Percentiles rank a stretch among this genome's conserved stretches.
Conservation (phyloP, 2,888 invertebrate genomes). For the Pyrrhia umbra region DNA sequence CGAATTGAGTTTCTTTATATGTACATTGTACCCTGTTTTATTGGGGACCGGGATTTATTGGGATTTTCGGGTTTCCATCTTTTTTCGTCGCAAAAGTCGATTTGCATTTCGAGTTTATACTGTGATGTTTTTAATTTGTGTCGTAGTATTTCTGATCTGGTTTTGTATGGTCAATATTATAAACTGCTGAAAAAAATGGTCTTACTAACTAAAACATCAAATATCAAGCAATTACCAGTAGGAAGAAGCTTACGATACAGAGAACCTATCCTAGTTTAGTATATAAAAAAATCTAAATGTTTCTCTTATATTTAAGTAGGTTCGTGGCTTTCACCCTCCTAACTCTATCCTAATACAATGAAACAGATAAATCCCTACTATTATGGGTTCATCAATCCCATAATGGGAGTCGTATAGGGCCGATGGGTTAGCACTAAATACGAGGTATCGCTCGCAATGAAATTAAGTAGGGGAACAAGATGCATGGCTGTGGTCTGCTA, state of each 20-base stretch:
- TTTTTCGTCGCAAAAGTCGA: constrained; percentile 24
- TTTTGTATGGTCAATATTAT: not conserved
- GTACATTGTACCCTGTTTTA: constrained; percentile 56
- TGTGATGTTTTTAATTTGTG: not conserved
- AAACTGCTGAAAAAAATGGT: no score
- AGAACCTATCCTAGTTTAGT: no score
- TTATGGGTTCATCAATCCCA: constrained; percentile 65
- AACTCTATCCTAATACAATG: constrained; percentile 52
- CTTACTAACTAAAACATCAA: no score
- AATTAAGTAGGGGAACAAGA: constrained; percentile 80
- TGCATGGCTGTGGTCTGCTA: constrained; percentile 79
- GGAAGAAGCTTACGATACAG: no score
- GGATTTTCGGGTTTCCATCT: constrained; percentile 17
- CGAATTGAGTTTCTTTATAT: constrained; percentile 53
- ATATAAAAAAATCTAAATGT: not conserved
- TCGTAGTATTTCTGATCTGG: not conserved
- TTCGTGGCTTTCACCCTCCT: constrained; percentile 11
- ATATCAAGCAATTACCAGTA: no score
- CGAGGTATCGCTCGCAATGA: constrained; percentile 68
- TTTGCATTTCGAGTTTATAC: constrained; percentile 2
- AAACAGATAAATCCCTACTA: constrained; percentile 62
- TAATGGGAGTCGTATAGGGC: constrained; percentile 63
- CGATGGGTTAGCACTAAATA: constrained; percentile 66
- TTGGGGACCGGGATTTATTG: constrained; percentile 49
- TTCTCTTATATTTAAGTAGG: not conserved